A percentile compares a stretch with the other conserved stretches of the same genome.
These are phyloP conservation scores for Yponomeuta cagnagella DNA, from an alignment of 2,888 invertebrate genomes.

Conservation along the genomic window DNA sequence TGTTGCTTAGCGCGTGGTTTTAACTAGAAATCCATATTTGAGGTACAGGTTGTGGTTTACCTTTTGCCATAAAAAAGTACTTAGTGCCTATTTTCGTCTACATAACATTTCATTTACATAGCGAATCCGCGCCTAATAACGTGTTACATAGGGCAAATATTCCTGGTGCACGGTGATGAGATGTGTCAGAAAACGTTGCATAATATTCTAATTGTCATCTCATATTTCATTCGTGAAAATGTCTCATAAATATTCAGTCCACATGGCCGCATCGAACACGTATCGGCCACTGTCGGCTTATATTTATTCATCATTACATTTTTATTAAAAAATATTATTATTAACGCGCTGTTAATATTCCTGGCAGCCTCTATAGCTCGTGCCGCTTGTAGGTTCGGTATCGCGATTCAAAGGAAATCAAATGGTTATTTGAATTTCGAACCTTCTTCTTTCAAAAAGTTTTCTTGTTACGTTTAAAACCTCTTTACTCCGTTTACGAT, in stretches of 20 bases:
- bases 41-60: no score
- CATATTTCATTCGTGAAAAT: not conserved
- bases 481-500: no score
- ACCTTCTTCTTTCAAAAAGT: no score
- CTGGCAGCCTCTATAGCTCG: slow-evolving; percentile 22
- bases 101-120: no score
- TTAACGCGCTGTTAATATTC: slow-evolving; percentile 33
- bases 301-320: slow-evolving; percentile 17
- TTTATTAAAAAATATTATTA: slow-evolving; percentile 22
- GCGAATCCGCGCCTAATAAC: no score
- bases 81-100: no score
- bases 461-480: no score
- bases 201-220: not conserved
- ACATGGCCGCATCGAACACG: slow-evolving; percentile 7
- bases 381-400: slow-evolving; percentile 22
- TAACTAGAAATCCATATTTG: no score
- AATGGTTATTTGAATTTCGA: no score
- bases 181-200: not conserved
- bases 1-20: no score
- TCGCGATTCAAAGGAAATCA: no score
- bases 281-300: slow-evolving; percentile 13
- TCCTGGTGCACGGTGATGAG: not conserved
- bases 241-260: not conserved
- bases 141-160: not conserved
- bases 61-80: no score